These are phyloP conservation scores for Spea multiplicata DNA, from an alignment of 2,113 vertebrate genomes.

Conservation along the genomic window DNA sequence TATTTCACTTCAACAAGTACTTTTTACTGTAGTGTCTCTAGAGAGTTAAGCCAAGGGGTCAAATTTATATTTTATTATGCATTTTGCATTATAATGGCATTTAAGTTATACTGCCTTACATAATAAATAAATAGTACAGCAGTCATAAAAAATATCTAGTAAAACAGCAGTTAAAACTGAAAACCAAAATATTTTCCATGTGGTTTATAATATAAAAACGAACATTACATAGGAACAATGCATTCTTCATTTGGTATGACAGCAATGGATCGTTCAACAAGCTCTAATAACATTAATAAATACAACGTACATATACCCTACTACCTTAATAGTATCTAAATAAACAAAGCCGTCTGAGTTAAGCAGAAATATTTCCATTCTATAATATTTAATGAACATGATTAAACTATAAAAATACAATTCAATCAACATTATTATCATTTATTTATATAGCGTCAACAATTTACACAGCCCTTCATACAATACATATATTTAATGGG, in stretches of 20 bases:
- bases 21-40: slow-evolving; percentile 34
- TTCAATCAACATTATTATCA: too few relatives aligned
- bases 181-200: neutral
- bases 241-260: neutral
- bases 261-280: neutral
- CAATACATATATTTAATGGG: too few relatives aligned
- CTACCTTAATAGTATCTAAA: neutral
- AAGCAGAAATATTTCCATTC: too few relatives aligned
- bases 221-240: neutral
- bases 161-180: neutral
- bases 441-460: too few relatives aligned
- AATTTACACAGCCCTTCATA: too few relatives aligned
- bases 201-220: neutral
- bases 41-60: slow-evolving; percentile 43
- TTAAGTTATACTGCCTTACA: slow-evolving; percentile 38
- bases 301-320: neutral
- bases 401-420: too few relatives aligned
- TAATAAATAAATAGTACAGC: slow-evolving; percentile 24
- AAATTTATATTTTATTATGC: slow-evolving; percentile 25
- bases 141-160: neutral
- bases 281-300: slow-evolving; percentile 5
- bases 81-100: slow-evolving; percentile 14
- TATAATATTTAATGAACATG: too few relatives aligned
- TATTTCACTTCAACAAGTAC: slow-evolving; percentile 53
- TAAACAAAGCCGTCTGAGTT: neutral